A percentile compares a stretch with the other conserved stretches of the same genome.
Conservation (phyloP, 2,797 vertebrate genomes). For the Esox masquinongy region DNA sequence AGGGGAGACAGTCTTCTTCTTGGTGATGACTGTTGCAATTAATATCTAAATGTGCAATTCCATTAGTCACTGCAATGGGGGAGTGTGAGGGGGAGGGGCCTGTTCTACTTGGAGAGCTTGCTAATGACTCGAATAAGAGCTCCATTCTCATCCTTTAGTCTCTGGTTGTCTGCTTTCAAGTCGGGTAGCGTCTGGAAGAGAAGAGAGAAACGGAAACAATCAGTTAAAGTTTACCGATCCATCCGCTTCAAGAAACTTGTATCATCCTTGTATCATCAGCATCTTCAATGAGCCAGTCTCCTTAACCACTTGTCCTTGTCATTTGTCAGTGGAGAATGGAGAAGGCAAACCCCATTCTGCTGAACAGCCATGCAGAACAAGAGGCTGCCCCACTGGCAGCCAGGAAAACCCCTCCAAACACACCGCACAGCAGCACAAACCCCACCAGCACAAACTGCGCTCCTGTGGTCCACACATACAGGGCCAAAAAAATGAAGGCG, state of each 20-base stretch:
- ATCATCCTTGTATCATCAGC: slow-evolving; percentile 43
- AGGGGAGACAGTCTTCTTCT: slow-evolving; percentile 52
- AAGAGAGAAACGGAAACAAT: slow-evolving; percentile 29
- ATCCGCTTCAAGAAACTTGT: slow-evolving; percentile 39
- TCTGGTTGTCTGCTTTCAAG: slow-evolving; percentile 99
- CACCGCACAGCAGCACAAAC: slow-evolving; percentile 29
- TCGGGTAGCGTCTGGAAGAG: slow-evolving; percentile 93
- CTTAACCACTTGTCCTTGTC: slow-evolving; percentile 5
- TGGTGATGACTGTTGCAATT: slow-evolving; percentile 80
- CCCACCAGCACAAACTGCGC: slow-evolving; percentile 10
- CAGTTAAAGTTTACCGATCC: slow-evolving; percentile 25
- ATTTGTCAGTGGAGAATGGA: slow-evolving; percentile 21
- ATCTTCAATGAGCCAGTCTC: slow-evolving; percentile 42
- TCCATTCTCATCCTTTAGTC: slow-evolving; percentile 99
- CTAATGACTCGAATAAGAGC: slow-evolving; percentile 99
- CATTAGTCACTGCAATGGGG: slow-evolving; percentile 80
- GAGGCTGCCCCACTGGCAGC: slow-evolving; percentile 32
- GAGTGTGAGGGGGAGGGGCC: slow-evolving; percentile 33
- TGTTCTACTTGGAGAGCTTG: slow-evolving; percentile 98
- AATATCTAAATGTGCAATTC: slow-evolving; percentile 90
- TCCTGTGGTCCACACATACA: neutral
- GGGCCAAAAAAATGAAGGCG: neutral
- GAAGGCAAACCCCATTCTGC: slow-evolving; percentile 51
- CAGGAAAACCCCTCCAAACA: slow-evolving; percentile 11
- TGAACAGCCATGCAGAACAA: slow-evolving; percentile 69